Evolutionary conservation across 2,113 vertebrate species (phyloP), one percentile per base, ranked within the genome.

Genomic region (Spizaetus ornatus): DNA sequence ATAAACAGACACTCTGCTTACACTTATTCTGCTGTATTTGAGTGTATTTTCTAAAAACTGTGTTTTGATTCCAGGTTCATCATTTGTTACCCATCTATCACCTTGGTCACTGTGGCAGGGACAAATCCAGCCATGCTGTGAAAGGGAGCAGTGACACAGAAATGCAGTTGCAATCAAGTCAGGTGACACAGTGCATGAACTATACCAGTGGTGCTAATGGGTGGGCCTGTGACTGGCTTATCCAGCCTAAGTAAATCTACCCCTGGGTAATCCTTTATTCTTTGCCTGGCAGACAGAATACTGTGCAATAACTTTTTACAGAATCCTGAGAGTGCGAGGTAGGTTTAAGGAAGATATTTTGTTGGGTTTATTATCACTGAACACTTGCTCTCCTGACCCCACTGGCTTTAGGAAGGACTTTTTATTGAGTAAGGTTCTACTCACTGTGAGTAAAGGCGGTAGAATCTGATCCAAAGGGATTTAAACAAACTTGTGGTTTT

Each of bases 401-500:
- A 18, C 3, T 65, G n/a, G 14, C 48, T 85, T 82, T 32, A 66
- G 29, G 20, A 93, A 84, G 25, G 25, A 61, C 47, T 52, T 88
- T 50, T 86, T 56, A 62, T 16, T 61, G 13, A 70, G 32, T 47
- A 76, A 87, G 18, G 11, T 62, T 88, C 53, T 89, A 56, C 19
- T 82, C 31, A 62, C 40, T 77, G 59, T 72, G 62, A 89, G 22
- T 89, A 92, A 94, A 95, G 40, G 43, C 22, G 13, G 31, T 73
- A 95, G 83, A 95, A 78, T 66, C 50, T n/a, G 22, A 59, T 87
- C 82, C 62, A 42, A n/a, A 65, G 42, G 58, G 83, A 97, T 97
- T 91, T 55, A 78, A 96, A 66, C n/a, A 94, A 94, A 92, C 36
- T 80, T 84, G 67, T 79, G 59, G 9, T 5, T 82, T 96, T 96